Percentiles rank a stretch among this genome's conserved stretches.
These are phyloP conservation scores for Parotocinclus haroldoi DNA, from an alignment of 2,797 vertebrate genomes.

Conservation along the genomic window DNA sequence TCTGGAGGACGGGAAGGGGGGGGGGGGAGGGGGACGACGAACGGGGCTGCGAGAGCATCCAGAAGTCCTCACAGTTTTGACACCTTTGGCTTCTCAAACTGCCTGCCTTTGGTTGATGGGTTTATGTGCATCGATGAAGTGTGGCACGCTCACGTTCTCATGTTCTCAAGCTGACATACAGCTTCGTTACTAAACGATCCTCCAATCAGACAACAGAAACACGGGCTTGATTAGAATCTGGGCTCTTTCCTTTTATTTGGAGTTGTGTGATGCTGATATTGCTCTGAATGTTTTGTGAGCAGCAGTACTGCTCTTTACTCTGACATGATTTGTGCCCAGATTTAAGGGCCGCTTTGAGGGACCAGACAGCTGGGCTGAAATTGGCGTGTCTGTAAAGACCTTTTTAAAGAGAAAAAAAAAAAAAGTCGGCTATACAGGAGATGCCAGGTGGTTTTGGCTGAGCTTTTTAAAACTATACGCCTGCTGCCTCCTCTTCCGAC, in stretches of 20 bases:
- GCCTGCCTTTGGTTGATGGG: background rate
- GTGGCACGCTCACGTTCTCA: no score
- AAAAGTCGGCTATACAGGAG: slow-evolving; percentile 34
- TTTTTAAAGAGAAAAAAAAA: slow-evolving; percentile 35
- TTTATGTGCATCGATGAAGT: slow-evolving; percentile 1
- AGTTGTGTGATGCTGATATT: slow-evolving; percentile 11
- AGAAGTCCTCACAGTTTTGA: slow-evolving; percentile 28
- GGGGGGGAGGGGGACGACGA: slow-evolving; percentile 11
- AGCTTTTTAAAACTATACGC: slow-evolving; percentile 45
- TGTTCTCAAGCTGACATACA: no score
- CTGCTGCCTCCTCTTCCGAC: slow-evolving; percentile 23
- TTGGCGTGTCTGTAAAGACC: slow-evolving; percentile 40
- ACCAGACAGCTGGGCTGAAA: slow-evolving; percentile 42
- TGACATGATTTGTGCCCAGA: slow-evolving; percentile 40
- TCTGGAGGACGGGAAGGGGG: slow-evolving; percentile 49
- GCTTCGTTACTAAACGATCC: no score
- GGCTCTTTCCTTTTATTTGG: slow-evolving; percentile 16
- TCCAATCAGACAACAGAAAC: no score
- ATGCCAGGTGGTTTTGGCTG: slow-evolving; percentile 41
- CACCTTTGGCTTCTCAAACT: slow-evolving; percentile 26
- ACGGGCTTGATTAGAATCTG: slow-evolving; percentile 1
- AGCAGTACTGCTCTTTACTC: slow-evolving; percentile 8
- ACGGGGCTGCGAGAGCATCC: slow-evolving; percentile 30
- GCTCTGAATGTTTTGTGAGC: slow-evolving; percentile 21
- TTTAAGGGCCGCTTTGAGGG: slow-evolving; percentile 45